These are phyloP conservation scores for Rhynchomys soricoides DNA, from an alignment of 2,113 vertebrate species.

Conservation along the genomic window DNA sequence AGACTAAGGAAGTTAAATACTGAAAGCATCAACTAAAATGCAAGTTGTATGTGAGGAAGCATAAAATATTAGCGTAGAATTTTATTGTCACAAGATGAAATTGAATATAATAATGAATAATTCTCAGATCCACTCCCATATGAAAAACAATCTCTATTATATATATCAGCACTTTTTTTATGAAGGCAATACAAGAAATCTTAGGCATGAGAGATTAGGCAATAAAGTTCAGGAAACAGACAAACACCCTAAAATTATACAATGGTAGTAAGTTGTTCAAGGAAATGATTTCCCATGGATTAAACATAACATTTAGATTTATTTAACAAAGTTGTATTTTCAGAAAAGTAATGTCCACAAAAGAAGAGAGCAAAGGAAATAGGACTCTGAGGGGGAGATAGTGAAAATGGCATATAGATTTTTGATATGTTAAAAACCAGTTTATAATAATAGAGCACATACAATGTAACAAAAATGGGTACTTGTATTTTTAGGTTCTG, in stretches of 20 bases:
- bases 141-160: neutral
- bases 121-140: neutral
- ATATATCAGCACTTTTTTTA: neutral
- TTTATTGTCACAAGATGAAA: slow-evolving; percentile 54
- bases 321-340: neutral
- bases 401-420: neutral
- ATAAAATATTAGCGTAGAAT: slow-evolving; percentile 59
- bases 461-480: neutral
- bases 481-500: neutral
- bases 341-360: neutral
- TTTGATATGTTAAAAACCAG: neutral
- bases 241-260: neutral
- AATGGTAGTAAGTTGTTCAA: neutral
- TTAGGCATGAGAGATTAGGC: neutral
- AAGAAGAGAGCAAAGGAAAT: neutral
- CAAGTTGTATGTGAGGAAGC: slow-evolving; percentile 44
- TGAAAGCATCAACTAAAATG: slow-evolving; percentile 34
- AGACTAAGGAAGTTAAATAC: slow-evolving; percentile 66
- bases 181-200: slow-evolving; percentile 34
- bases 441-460: neutral
- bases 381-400: neutral
- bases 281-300: neutral
- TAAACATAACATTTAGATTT: neutral
- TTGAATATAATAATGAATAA: slow-evolving; percentile 70
- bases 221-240: neutral